Evolutionary conservation across 2,113 vertebrate species (phyloP).

Genomic region (Spilogale gracilis): DNA sequence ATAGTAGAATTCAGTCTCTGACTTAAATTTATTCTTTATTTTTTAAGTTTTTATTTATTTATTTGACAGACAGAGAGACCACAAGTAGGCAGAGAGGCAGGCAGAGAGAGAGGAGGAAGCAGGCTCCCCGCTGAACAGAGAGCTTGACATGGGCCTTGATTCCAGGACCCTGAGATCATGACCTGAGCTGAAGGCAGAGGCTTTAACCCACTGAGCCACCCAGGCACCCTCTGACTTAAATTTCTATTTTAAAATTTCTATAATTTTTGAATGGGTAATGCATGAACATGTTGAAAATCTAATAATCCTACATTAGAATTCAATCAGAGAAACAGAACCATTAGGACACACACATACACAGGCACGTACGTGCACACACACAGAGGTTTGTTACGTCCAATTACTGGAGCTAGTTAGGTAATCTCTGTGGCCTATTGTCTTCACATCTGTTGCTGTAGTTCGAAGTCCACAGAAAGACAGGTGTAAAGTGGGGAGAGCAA

Average conservation of each 20-base stretch:
- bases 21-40: not conserved
- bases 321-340: not conserved
- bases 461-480: not conserved
- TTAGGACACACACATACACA: not conserved
- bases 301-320: slow-evolving; percentile 15
- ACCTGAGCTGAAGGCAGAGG: too few relatives aligned
- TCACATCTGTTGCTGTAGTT: not conserved
- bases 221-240: not conserved
- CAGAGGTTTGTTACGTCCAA: not conserved
- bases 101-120: too few relatives aligned
- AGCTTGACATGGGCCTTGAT: too few relatives aligned
- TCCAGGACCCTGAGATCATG: too few relatives aligned
- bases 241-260: not conserved
- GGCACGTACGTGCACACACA: not conserved
- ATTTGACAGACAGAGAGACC: too few relatives aligned
- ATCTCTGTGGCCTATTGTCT: not conserved
- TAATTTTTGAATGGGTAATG: slow-evolving; percentile 40
- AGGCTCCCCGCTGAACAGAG: too few relatives aligned
- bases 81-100: too few relatives aligned
- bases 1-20: not conserved
- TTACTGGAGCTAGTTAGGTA: not conserved
- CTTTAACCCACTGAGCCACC: too few relatives aligned
- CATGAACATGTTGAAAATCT: not conserved
- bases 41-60: too few relatives aligned
- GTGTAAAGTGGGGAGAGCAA: not conserved